Conservation (phyloP, 2,888 invertebrate species). For the Acronicta psi region DNA sequence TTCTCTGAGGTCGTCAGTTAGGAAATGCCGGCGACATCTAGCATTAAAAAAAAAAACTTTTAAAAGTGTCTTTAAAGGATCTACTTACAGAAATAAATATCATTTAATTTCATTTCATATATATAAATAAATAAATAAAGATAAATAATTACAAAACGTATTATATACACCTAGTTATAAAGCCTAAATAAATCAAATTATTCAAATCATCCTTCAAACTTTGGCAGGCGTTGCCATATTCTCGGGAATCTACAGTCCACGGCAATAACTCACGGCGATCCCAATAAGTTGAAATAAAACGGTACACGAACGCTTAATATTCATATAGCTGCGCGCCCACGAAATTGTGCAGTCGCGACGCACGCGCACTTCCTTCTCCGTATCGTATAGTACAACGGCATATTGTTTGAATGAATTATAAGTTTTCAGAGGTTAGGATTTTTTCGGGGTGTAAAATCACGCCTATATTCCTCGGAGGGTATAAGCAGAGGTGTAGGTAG, state of each 20-base stretch:
- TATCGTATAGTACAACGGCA: slow-evolving; percentile 25
- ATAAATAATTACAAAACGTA: no score
- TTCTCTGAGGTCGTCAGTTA: no score
- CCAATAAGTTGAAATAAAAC: slow-evolving; percentile 67
- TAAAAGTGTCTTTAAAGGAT: no score
- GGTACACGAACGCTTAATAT: slow-evolving; percentile 76
- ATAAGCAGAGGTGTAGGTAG: no score
- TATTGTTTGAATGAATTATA: slow-evolving; percentile 11
- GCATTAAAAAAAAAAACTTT: no score
- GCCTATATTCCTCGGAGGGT: no score
- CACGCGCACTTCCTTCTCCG: slow-evolving; percentile 69
- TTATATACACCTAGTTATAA: neutral
- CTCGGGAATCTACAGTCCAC: slow-evolving; percentile 39
- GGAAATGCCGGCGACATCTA: no score
- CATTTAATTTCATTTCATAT: no score
- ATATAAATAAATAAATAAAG: no score
- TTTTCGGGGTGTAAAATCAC: no score
- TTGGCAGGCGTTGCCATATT: slow-evolving; percentile 27
- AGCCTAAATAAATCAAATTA: slow-evolving; percentile 7
- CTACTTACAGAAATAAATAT: no score
- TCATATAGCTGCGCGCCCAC: slow-evolving; percentile 64
- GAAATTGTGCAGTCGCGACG: slow-evolving; percentile 70
- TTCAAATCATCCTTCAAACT: slow-evolving; percentile 20
- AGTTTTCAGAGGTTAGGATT: neutral
- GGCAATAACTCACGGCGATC: slow-evolving; percentile 58